These are phyloP conservation scores for Prochilodus magdalenae DNA, from an alignment of 2,113 vertebrate genomes.

Conservation along the genomic window DNA sequence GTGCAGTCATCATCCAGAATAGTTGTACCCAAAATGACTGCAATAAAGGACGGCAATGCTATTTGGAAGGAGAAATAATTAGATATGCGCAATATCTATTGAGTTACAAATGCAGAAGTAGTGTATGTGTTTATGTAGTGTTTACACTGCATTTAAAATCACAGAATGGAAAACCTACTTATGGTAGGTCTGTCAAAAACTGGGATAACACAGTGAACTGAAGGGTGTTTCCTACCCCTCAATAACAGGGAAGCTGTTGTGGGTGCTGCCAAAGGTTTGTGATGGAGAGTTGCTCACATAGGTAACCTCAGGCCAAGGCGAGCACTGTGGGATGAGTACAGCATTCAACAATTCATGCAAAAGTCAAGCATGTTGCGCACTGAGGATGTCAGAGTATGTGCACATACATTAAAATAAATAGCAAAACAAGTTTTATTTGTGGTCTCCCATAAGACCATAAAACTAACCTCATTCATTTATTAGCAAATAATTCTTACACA, in stretches of 20 bases:
- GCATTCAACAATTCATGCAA: background rate
- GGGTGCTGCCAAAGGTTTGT: slow-evolving; percentile 91
- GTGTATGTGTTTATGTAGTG: too few relatives aligned
- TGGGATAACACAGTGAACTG: too few relatives aligned
- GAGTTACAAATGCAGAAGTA: too few relatives aligned
- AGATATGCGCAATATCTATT: too few relatives aligned
- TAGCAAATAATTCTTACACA: background rate
- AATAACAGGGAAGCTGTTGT: slow-evolving; percentile 87
- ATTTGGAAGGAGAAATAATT: too few relatives aligned
- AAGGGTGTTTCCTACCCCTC: slow-evolving; percentile 82
- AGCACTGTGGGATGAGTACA: slow-evolving; percentile 79
- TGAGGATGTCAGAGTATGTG: too few relatives aligned
- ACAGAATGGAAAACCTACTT: too few relatives aligned
- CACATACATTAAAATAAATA: background rate
- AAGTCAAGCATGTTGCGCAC: background rate
- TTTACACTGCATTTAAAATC: too few relatives aligned
- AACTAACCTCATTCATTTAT: background rate
- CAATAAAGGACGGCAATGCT: too few relatives aligned
- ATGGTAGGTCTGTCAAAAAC: background rate
- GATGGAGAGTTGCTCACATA: slow-evolving; percentile 91
- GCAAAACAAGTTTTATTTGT: background rate
- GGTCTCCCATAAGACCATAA: background rate
- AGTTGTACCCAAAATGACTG: too few relatives aligned
- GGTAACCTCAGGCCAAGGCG: slow-evolving; percentile 93
- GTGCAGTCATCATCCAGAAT: too few relatives aligned